Evolutionary conservation across 2,888 invertebrate genomes (phyloP).

Genomic region (Sceliomorpha sp.): DNA sequence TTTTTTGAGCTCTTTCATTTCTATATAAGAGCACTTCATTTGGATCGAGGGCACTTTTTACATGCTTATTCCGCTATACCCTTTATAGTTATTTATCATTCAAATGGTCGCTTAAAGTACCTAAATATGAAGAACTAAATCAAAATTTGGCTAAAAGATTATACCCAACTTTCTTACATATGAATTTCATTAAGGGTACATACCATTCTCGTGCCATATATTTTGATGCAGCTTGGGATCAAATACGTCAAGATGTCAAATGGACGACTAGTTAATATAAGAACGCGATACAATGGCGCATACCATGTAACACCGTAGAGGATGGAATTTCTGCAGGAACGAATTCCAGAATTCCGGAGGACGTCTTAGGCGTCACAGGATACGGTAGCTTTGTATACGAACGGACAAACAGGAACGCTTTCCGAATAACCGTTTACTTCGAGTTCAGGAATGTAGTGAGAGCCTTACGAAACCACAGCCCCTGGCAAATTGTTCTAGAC

Average conservation of each 20-base stretch:
- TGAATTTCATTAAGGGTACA: too few relatives aligned
- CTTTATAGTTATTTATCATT: too few relatives aligned
- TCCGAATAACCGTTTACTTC: conserved; percentile 66
- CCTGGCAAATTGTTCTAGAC: conserved; percentile 73
- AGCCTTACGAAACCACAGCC: conserved; percentile 64
- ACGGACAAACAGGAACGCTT: conserved; percentile 62
- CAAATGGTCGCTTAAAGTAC: too few relatives aligned
- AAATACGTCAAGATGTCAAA: conserved; percentile 19
- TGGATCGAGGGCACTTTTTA: too few relatives aligned
- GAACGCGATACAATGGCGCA: conserved; percentile 42
- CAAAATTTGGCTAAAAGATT: too few relatives aligned
- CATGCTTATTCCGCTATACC: too few relatives aligned
- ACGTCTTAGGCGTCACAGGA: conserved; percentile 63
- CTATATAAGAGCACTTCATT: too few relatives aligned
- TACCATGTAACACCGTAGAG: conserved; percentile 38
- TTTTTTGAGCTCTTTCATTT: too few relatives aligned
- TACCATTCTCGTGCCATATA: too few relatives aligned
- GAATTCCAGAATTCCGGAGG: conserved; percentile 68
- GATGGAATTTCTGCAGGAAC: conserved; percentile 60
- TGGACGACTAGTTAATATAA: conserved; percentile 40
- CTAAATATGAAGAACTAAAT: too few relatives aligned
- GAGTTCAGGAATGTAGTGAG: conserved; percentile 67
- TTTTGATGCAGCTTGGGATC: too few relatives aligned
- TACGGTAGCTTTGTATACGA: conserved; percentile 61
- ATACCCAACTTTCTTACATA: too few relatives aligned